phyloP scores from a whole-genome alignment of 2,113 vertebrate genomes.

The Apteryx mantelli region DNA sequence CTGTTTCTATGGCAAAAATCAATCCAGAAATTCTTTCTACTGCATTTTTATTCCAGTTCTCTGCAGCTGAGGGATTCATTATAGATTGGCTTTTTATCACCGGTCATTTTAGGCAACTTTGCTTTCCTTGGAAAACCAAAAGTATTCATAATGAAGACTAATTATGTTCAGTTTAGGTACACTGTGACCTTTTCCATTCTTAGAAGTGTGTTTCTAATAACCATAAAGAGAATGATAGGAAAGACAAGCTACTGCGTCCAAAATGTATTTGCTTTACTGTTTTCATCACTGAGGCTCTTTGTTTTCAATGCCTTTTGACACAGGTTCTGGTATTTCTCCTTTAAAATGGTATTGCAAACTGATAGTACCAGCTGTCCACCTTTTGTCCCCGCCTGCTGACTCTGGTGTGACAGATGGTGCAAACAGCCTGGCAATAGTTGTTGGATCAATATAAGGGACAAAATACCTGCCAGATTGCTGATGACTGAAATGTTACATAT shows the following conservation, averaged over 20 bases:
- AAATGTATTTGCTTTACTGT: neutral
- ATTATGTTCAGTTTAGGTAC: neutral
- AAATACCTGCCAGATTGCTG: constrained; percentile 69
- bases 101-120: constrained; percentile 27
- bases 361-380: constrained; percentile 71
- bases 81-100: constrained; percentile 39
- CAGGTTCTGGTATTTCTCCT: constrained; percentile 44
- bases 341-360: constrained; percentile 55
- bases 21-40: constrained; percentile 42
- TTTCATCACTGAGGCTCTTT: constrained; percentile 4
- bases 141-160: neutral
- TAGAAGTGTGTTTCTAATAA: neutral
- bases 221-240: neutral
- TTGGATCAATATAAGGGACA: constrained; percentile 63
- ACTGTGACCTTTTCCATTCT: neutral
- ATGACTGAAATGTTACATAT: constrained; percentile 59
- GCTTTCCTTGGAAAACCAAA: constrained; percentile 14
- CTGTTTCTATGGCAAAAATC: constrained; percentile 55
- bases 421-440: constrained; percentile 59
- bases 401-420: constrained; percentile 69
- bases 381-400: constrained; percentile 44
- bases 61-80: constrained; percentile 42
- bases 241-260: neutral
- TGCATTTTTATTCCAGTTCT: constrained; percentile 29
- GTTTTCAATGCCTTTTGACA: constrained; percentile 38